Base-by-base conservation (phyloP, 2,888 invertebrate genomes). In the Apodemia hepburni region DNA sequence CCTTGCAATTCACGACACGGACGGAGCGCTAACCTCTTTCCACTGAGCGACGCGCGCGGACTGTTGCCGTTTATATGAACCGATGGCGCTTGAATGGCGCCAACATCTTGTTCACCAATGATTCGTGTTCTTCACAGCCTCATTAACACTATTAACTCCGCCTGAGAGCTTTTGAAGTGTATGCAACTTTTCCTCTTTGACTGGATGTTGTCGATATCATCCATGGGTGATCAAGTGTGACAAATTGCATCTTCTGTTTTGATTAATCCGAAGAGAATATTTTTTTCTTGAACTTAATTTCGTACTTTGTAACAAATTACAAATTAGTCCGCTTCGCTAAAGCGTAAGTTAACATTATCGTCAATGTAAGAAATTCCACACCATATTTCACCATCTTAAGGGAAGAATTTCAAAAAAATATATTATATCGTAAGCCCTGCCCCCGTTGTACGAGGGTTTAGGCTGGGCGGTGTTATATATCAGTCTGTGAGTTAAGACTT, bases 41-140 rank as follows among this genome's bases (percentile, higher is more conserved):
- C 80, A 89, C 87, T 86, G 83, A 81, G 78, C 71, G 79, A 77
- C 82, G 84, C 82, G 82, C 81, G 82, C 78, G 78, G 77, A 67
- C 67, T 63, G 65, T 64, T 67, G 72, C 62, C 72, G 73, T 70
- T 77, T 79, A 76, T 79, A 78, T 72, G 69, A 70, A 68, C 65
- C 61, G 68, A 66, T 64, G 64, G 70, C 60, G 65, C 64, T 69
- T 61, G 65, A 63, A 58, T 68, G 70, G 68, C 69, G 71, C 69
- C 71, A 67, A 66, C 62, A 65, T 64, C 66, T 70, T 65, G 61
- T 65, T 66, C 65, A 61, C 61, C 68, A 64, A 64, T 69, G 68
- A 66, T 68, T 69, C 66, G 62, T 65, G 65, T 64, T 69, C 71
- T 67, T 71, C 69, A 65, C 64, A 69, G 66, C 66, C 69, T 70